Percentiles rank a stretch among this genome's conserved stretches.
Conservation (phyloP, 2,888 invertebrate species). For the Drosophila austrosaltans region DNA sequence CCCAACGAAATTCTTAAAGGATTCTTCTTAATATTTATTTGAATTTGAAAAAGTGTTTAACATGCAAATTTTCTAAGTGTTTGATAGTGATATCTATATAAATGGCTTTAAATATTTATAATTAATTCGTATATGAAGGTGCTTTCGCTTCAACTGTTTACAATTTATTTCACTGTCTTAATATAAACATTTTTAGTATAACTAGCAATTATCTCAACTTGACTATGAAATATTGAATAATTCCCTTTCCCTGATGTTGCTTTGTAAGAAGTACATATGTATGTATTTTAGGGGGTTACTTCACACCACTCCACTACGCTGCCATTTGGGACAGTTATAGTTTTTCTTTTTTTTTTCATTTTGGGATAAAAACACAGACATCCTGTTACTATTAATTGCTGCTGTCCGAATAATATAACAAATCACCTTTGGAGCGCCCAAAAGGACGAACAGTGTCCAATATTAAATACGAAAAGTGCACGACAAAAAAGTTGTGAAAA, state of each 20-base stretch:
- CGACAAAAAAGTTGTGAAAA: slow-evolving; percentile 78
- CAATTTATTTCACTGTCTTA: background rate
- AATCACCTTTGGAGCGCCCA: slow-evolving; percentile 72
- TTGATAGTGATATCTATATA: no score
- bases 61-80: no score
- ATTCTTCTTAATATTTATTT: no score
- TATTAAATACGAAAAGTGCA: slow-evolving; percentile 51
- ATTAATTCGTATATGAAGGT: background rate
- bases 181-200: background rate
- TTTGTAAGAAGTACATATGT: slow-evolving; percentile 15
- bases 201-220: background rate
- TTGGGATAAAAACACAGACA: slow-evolving; percentile 55
- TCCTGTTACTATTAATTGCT: slow-evolving; percentile 81
- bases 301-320: slow-evolving; percentile 15
- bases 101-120: no score
- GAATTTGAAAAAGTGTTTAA: no score
- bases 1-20: no score
- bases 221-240: background rate
- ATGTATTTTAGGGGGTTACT: slow-evolving; percentile 13
- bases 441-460: slow-evolving; percentile 67
- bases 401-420: slow-evolving; percentile 81
- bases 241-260: slow-evolving; percentile 4
- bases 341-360: slow-evolving; percentile 10
- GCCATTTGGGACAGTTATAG: slow-evolving; percentile 49
- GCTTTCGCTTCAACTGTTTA: background rate